These are phyloP conservation scores for Diceros bicornis DNA, from an alignment of 2,797 vertebrate genomes.

Conservation along the genomic window DNA sequence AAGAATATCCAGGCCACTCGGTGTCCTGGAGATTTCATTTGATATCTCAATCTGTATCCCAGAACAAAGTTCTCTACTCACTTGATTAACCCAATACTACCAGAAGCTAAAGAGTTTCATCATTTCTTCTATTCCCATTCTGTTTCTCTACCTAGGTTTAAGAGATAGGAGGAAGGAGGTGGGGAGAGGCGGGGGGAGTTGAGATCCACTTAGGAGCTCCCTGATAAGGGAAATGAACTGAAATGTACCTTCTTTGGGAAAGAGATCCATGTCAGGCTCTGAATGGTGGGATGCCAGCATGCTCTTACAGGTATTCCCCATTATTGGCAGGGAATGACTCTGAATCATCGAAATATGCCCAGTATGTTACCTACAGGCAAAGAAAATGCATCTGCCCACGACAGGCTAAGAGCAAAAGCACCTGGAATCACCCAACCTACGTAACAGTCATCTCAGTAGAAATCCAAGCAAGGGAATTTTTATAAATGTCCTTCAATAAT, in stretches of 20 bases:
- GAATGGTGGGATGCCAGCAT: accelerated
- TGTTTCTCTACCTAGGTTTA: background rate
- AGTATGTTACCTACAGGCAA: background rate
- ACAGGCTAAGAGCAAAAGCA: background rate
- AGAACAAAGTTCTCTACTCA: background rate
- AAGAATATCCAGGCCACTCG: background rate
- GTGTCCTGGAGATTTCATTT: background rate
- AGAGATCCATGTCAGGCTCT: background rate
- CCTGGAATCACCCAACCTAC: background rate
- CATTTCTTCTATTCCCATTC: background rate
- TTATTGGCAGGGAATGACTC: background rate
- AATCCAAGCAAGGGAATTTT: background rate
- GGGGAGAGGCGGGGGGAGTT: accelerated
- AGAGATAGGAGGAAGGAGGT: background rate
- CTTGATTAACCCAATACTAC: background rate
- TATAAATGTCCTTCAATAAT: background rate
- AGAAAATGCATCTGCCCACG: background rate
- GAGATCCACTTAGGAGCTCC: background rate
- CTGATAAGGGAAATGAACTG: background rate
- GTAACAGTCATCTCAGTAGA: background rate
- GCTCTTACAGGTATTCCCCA: background rate
- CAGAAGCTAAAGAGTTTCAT: background rate
- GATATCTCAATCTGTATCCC: background rate
- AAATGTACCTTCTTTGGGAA: background rate
- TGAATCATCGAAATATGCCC: background rate